phyloP scores from a whole-genome alignment of 2,888 invertebrate genomes.

The Celastrina argiolus region DNA sequence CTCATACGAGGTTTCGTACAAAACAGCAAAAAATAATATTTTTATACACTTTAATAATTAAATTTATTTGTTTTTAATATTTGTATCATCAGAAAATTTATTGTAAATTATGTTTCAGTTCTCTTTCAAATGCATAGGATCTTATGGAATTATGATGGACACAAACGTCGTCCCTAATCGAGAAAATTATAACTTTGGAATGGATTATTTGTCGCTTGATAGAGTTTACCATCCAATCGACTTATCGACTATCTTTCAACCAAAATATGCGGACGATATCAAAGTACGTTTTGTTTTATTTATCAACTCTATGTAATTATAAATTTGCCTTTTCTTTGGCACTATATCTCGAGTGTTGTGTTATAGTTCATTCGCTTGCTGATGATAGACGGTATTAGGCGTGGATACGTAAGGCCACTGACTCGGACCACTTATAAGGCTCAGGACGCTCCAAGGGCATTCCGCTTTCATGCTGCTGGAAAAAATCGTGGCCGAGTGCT shows the following conservation, averaged over 20 bases:
- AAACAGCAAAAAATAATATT: too few species aligned
- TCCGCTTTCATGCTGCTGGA: constrained; percentile 46
- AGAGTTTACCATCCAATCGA: constrained; percentile 33
- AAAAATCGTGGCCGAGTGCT: constrained; percentile 54
- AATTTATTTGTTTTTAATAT: too few species aligned
- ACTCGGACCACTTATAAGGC: constrained; percentile 45
- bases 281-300: too few species aligned
- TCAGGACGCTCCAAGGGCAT: constrained; percentile 43
- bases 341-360: too few species aligned
- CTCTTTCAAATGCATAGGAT: constrained; percentile 29
- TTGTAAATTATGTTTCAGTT: too few species aligned
- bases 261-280: constrained; percentile 26
- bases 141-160: constrained; percentile 34
- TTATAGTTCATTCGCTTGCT: constrained; percentile 38
- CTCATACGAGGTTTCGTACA: too few species aligned
- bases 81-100: too few species aligned
- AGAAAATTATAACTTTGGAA: constrained; percentile 41
- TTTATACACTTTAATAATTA: too few species aligned
- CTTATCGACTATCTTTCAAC: constrained; percentile 24
- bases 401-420: constrained; percentile 54
- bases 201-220: constrained; percentile 35
- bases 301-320: too few species aligned
- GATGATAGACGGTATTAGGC: constrained; percentile 49
- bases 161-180: constrained; percentile 38
- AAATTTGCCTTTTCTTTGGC: too few species aligned